Evolutionary conservation across 2,888 invertebrate genomes (phyloP).

Genomic region (Pilophorus perplexus): DNA sequence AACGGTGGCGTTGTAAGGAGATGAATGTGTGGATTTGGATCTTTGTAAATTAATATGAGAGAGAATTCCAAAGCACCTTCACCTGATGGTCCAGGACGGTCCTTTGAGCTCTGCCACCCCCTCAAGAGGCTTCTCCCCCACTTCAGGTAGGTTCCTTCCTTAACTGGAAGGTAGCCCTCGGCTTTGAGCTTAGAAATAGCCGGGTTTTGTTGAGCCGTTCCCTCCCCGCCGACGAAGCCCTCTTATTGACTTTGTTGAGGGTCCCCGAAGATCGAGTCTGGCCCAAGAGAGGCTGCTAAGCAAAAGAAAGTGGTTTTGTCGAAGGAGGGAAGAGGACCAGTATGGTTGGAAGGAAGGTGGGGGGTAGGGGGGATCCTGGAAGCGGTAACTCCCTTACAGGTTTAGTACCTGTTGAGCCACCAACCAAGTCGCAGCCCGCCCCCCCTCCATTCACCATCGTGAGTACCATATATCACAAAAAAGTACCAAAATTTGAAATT

Average conservation of each 20-base stretch:
- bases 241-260: slow-evolving; percentile 31
- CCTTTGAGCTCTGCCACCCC: not conserved
- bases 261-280: slow-evolving; percentile 3
- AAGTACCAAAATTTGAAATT: too few relatives aligned
- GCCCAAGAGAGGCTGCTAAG: slow-evolving; percentile 18
- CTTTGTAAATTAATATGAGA: too few relatives aligned
- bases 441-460: not conserved
- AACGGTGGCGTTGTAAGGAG: too few relatives aligned
- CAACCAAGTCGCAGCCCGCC: slow-evolving; percentile 8
- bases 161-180: slow-evolving; percentile 6
- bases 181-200: not conserved
- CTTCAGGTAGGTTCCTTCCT: not conserved
- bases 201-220: too few relatives aligned
- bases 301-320: slow-evolving; percentile 28
- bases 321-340: slow-evolving; percentile 20
- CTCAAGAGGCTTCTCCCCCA: not conserved
- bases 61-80: too few relatives aligned
- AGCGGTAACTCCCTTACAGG: slow-evolving; percentile 33
- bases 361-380: slow-evolving; percentile 18
- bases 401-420: slow-evolving; percentile 40
- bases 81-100: not conserved
- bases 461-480: slow-evolving; percentile 26
- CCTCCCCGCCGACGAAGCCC: too few relatives aligned
- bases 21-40: too few relatives aligned
- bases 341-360: too few relatives aligned